A percentile compares a stretch with the other conserved stretches of the same genome.
These are phyloP conservation scores for Cetonia aurata DNA, from an alignment of 2,888 invertebrate genomes.

Conservation along the genomic window DNA sequence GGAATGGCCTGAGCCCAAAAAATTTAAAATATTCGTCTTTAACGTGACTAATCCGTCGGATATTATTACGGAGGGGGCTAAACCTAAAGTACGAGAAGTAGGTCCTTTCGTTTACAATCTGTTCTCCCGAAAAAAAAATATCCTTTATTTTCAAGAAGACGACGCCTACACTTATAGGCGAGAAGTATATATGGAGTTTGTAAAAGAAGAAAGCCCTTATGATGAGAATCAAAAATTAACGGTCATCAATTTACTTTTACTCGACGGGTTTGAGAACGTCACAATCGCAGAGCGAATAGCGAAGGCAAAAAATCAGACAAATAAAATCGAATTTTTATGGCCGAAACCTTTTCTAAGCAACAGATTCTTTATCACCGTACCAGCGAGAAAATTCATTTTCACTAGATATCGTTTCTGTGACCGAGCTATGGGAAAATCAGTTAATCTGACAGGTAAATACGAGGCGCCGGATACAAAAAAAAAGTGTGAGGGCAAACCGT, in stretches of 20 bases:
- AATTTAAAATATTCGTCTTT: conserved; percentile 75
- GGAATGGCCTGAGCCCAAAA: conserved; percentile 73
- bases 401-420: conserved; percentile 71
- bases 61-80: conserved; percentile 68
- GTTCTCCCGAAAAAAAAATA: conserved; percentile 47
- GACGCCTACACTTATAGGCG: conserved; percentile 5
- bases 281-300: too few species aligned
- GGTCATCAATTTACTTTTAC: conserved; percentile 4
- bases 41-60: conserved; percentile 75
- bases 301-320: not conserved
- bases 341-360: conserved; percentile 5
- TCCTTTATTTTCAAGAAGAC: not conserved
- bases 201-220: not conserved
- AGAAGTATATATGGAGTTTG: conserved; percentile 1
- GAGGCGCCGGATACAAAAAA: not conserved
- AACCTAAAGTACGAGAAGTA: conserved; percentile 73
- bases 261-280: conserved; percentile 29
- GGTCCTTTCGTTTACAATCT: conserved; percentile 81
- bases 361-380: conserved; percentile 57
- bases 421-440: too few species aligned
- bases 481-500: not conserved
- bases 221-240: not conserved
- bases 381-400: conserved; percentile 72
- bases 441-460: too few species aligned
- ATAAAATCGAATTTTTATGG: conserved; percentile 7